Base-by-base conservation (phyloP, 1,140 invertebrate genomes). In the Lepidostoma basale region DNA sequence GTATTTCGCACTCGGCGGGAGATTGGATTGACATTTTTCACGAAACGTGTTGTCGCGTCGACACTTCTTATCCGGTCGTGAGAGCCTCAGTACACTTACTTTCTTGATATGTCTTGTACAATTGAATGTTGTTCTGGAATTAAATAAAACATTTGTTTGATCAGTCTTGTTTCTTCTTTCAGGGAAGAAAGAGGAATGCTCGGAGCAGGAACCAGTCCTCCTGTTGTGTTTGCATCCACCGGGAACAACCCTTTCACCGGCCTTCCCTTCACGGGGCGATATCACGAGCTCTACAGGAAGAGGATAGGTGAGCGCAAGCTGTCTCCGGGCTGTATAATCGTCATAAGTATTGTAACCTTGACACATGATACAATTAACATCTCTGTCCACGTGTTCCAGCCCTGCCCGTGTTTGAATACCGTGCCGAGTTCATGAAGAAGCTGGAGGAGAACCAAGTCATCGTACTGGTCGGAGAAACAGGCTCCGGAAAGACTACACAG, bases 371-470 rank as follows among this genome's bases (percentile, higher is more conserved):
- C n/a, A 45, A n/a, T 18, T 14, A 45, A 45, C 25, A 0, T 12
- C 12, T 52, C 45, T 20, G n/a, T 28, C 23, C 14, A 26, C 26
- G 20, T 52, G n/a, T 16, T 68, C 3, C 62, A 72, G 70, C 90
- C 4, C 82, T 99, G 16, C 98, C 98, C 0, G 98, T 99, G 0
- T 99, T 98, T 87, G 98, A 99, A 76, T 99, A 99, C 79, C 89
- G 94, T 74, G 88, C 92, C 3, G 96, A 98, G 77, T 99, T 99
- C 78, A 94, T 98, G 89, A 89, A 96, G 73, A 83, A 96, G 12
- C 80, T 99, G 1, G 88, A 89, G 25, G 91, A 94, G 14, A 90
- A 98, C 80, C 95, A 98, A 76, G 93, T 90, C 74, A 93, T 98
- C 42, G 95, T 98, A 4, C 81, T 98, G 0, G 96, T 98, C 8